phyloP scores from a whole-genome alignment of 1,140 invertebrate genomes.

The Amphibalanus amphitrite region DNA sequence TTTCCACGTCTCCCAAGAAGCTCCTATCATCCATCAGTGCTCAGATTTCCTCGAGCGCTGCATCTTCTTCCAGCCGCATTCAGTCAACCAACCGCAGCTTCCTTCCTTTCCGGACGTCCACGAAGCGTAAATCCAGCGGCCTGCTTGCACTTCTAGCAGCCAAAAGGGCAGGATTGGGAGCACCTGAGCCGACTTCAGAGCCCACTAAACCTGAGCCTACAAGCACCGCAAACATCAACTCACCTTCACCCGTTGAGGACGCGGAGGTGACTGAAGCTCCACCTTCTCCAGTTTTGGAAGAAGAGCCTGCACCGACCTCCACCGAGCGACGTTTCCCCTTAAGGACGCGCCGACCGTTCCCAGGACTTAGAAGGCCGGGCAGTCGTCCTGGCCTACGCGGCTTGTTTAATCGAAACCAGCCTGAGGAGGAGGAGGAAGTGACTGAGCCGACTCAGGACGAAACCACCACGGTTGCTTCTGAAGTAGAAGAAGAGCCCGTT shows the following conservation, averaged over 20 bases:
- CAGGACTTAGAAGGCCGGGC: not conserved
- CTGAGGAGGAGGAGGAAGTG: not conserved
- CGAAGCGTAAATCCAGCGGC: not conserved
- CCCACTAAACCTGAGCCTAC: not conserved
- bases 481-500: not conserved
- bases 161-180: not conserved
- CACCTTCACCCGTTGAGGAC: not conserved
- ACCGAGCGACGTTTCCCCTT: not conserved
- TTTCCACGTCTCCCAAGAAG: not conserved
- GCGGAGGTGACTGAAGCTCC: no score
- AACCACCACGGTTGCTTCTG: not conserved
- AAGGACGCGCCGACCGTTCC: not conserved
- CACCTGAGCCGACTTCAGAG: not conserved
- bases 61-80: not conserved
- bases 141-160: not conserved
- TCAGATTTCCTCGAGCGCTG: not conserved
- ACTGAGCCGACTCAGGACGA: not conserved
- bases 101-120: not conserved
- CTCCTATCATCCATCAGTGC: not conserved
- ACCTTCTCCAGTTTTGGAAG: not conserved
- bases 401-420: not conserved
- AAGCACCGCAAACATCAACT: not conserved
- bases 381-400: not conserved
- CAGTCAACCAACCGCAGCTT: not conserved
- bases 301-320: not conserved